phyloP scores from a whole-genome alignment of 2,797 vertebrate species.

The Sebastes iracundus region DNA sequence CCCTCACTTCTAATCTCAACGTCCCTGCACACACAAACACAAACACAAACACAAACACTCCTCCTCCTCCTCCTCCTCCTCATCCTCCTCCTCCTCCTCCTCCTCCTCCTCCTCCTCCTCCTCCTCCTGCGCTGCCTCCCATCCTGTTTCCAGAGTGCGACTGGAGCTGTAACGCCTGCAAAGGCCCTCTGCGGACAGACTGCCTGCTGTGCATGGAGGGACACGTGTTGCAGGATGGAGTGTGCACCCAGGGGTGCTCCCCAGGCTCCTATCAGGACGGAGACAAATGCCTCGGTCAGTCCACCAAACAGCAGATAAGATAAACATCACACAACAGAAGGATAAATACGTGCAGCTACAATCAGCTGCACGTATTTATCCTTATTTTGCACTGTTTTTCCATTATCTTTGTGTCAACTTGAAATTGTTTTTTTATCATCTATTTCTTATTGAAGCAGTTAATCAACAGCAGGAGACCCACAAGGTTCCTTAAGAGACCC shows the following conservation, averaged over 20 bases:
- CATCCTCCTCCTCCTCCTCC: neutral
- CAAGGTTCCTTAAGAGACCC: neutral
- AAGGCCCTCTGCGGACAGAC: slow-evolving; percentile 87
- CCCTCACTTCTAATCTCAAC: slow-evolving; percentile 2
- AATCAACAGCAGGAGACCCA: neutral
- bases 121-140: neutral
- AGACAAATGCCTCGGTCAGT: slow-evolving; percentile 89
- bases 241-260: slow-evolving; percentile 87
- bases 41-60: no score
- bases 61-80: neutral
- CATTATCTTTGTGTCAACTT: neutral
- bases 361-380: neutral
- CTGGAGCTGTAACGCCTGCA: slow-evolving; percentile 94
- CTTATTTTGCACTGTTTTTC: neutral
- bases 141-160: slow-evolving; percentile 87
- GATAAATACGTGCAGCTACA: neutral
- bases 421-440: neutral
- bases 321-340: neutral
- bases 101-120: neutral
- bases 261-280: slow-evolving; percentile 81
- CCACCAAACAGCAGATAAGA: neutral
- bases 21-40: neutral
- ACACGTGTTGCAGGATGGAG: slow-evolving; percentile 85
- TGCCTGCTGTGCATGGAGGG: slow-evolving; percentile 96
- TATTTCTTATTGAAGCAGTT: neutral